Base-by-base conservation (phyloP, 2,113 vertebrate genomes). In the Triplophysa dalaica region DNA sequence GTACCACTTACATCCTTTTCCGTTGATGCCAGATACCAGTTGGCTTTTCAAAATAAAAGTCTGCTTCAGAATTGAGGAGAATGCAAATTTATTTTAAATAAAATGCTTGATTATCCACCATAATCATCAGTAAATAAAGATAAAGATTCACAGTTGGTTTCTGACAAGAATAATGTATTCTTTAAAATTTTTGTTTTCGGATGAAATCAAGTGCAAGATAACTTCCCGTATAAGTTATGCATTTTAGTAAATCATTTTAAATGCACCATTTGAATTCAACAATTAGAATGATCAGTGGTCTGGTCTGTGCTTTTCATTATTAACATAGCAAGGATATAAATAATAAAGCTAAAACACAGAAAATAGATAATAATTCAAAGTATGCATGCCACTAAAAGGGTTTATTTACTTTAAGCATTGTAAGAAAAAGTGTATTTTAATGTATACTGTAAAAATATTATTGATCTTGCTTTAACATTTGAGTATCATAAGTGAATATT, bases 41-140 rank as follows among this genome's bases (percentile, higher is more conserved):
- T 33, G 41, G 1, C 16, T 67, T 64, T 89, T 88, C 86, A 89
- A 86, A 87, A 84, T 90, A 90, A 87, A 79, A 0, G 21, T 45
- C 6, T 21, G 6, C 52, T 1, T 11, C 6, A 17, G 0, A 14
- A 80, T 81, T 79, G 83, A 38, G 83, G 60, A 82, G 85, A 82
- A 83, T 13, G 43, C 22, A 2, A 9, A 21, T 21, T 21, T 21
- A 21, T 21, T 58, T 21, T 2, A 7, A n/a, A 58, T n/a, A 58
- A 19, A 16, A 16, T 43, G 10, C 11, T 33, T 33, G 29, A 33
- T 33, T 33, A 33, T 6, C 29, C 29, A 33, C 5, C 4, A 13
- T 48, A 12, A 48, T 48, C 10, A 48, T 12, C 45, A 13, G 10
- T 2, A 48, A 48, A 48, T 12, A 48, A 48, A 13, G 45, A 2